Percentiles rank a stretch among this genome's conserved stretches.
Conservation (phyloP, 2,888 invertebrate species). For the Ommatoiulus sabulosus region DNA sequence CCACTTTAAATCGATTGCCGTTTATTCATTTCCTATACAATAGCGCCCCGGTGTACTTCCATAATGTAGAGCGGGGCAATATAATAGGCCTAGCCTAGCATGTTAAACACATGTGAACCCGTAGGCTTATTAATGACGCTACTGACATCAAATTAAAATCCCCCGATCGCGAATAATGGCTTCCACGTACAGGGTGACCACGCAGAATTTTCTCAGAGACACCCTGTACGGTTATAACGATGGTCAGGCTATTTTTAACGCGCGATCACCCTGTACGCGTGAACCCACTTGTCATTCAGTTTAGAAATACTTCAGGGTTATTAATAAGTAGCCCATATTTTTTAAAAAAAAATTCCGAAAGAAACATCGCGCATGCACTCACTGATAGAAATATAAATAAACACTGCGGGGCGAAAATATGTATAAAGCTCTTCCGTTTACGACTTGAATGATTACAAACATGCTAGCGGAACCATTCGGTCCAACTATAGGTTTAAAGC, state of each 20-base stretch:
- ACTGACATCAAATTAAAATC: conserved; percentile 14
- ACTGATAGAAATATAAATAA: neutral
- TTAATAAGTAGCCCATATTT: neutral
- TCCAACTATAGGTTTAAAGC: neutral
- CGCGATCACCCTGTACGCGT: neutral
- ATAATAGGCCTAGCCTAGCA: conserved; percentile 3
- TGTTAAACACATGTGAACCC: conserved; percentile 32
- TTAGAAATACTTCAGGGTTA: neutral
- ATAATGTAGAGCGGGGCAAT: conserved; percentile 9
- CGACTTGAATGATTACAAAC: neutral
- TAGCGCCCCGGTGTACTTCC: conserved; percentile 34
- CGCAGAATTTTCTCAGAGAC: neutral
- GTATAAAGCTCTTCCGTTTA: neutral
- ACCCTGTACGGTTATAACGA: neutral
- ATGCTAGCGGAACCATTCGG: neutral
- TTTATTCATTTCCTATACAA: conserved; percentile 40
- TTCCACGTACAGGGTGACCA: neutral
- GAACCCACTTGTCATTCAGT: neutral
- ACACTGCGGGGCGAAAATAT: neutral
- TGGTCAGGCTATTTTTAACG: neutral
- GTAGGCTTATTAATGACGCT: conserved; percentile 14
- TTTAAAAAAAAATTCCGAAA: neutral
- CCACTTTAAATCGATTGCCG: conserved; percentile 43
- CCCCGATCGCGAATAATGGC: neutral
- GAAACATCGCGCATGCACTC: neutral